Percentiles rank a stretch among this genome's conserved stretches.
Evolutionary conservation across 2,888 invertebrate genomes (phyloP).

Genomic region (Muschampia plurimacula): DNA sequence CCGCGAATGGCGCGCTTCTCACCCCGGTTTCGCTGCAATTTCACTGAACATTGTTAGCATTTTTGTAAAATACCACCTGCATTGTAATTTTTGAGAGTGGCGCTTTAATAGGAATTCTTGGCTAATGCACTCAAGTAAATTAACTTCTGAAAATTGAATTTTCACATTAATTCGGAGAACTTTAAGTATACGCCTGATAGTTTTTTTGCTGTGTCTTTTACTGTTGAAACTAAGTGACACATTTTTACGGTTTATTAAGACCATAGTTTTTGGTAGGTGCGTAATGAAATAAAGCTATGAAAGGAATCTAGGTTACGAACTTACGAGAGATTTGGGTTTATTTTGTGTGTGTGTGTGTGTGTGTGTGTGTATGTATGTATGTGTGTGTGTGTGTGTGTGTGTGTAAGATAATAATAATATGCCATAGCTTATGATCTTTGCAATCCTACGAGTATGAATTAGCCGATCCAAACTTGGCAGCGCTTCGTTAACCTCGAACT

Average conservation of each 20-base stretch:
- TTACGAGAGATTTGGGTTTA: neutral
- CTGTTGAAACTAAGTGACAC: neutral
- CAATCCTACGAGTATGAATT: conserved; percentile 29
- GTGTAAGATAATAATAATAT: conserved; percentile 20
- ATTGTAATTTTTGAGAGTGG: conserved; percentile 40
- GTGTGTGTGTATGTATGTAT: too few species aligned
- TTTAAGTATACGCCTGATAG: neutral
- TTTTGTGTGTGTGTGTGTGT: neutral
- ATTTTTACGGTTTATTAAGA: neutral
- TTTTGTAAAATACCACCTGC: conserved; percentile 41
- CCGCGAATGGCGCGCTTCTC: conserved; percentile 35
- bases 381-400: too few species aligned
- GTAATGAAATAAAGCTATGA: neutral
- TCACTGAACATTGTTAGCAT: conserved; percentile 40
- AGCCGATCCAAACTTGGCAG: conserved; percentile 23
- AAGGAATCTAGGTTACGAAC: neutral
- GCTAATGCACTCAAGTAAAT: conserved; percentile 39
- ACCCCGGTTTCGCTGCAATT: conserved; percentile 33
- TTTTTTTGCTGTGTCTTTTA: conserved; percentile 7
- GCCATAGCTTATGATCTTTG: conserved; percentile 8
- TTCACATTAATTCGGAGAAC: conserved; percentile 21
- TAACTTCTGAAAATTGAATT: conserved; percentile 37
- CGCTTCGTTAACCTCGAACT: conserved; percentile 28
- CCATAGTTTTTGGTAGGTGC: neutral
- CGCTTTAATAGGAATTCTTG: conserved; percentile 39